Evolutionary conservation across 2,113 vertebrate species (phyloP), one percentile per base, ranked within the genome.

Genomic region (Notechis scutatus): DNA sequence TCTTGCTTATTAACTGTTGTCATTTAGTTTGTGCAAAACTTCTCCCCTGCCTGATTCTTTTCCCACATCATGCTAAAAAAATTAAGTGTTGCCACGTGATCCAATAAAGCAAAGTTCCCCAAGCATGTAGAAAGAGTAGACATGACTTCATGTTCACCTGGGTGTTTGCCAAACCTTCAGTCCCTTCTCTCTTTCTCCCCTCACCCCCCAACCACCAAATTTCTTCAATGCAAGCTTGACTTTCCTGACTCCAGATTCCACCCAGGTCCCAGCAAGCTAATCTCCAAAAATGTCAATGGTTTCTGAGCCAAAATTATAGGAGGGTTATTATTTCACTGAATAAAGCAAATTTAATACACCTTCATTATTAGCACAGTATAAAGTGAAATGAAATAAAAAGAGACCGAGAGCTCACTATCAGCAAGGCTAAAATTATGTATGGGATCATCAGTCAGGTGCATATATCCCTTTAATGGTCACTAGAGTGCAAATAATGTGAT

Each of bases 51-150:
- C 7, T 10, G 18, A 81, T 81, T 42, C 18, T 81, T 50, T 92
- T 34, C 81, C 57, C 86, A 89, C 39, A 45, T 56, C 61, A 74
- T 39, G 34, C 94, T 95, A 91, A 87, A 90, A 59, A 59, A 93
- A 93, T 95, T 94, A 64, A 90, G 55, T 34, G 47, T 64, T 64
- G 92, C 39, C 57, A 93, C 94, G 93, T 95, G 95, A 94, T 95
- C 94, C 92, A 93, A 74, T 92, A 94, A 95, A 96, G 96, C 95
- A 95, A 91, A 92, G 57, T 94, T 95, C 96, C 93, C 93, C 45
- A 86, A 90, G 21, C 56, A 95, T 52, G 47, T 92, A 57, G 26
- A 90, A 94, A 94, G 92, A 95, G 93, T 92, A 97, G 96, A 95
- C 12, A 87, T 94, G 92, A 96, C 94, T 95, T 96, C 93, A 95